These are phyloP conservation scores for Bagarius yarrelli DNA, from an alignment of 2,113 vertebrate species.

Conservation along the genomic window DNA sequence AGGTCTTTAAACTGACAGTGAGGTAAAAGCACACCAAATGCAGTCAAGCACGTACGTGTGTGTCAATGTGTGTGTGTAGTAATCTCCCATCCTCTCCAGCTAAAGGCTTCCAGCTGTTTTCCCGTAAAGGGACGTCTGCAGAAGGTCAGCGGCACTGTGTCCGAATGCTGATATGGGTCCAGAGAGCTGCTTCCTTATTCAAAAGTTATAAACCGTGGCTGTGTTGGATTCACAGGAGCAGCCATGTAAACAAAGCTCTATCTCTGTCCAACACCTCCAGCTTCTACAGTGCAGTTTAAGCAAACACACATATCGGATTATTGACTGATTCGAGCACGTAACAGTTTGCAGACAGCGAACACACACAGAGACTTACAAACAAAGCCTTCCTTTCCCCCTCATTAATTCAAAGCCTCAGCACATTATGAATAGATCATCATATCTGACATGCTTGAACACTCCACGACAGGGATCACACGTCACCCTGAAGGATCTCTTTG, in stretches of 20 bases:
- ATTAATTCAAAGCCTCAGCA: constrained; percentile 31
- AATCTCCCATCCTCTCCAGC: constrained; percentile 31
- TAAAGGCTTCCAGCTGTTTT: constrained; percentile 56
- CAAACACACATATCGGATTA: constrained; percentile 26
- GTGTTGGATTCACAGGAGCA: constrained; percentile 9
- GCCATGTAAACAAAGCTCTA: constrained; percentile 27
- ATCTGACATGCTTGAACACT: constrained; percentile 31
- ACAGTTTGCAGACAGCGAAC: not conserved
- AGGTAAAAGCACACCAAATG: constrained; percentile 33
- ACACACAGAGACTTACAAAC: not conserved
- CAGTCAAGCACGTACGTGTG: constrained; percentile 16
- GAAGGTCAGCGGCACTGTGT: constrained; percentile 46
- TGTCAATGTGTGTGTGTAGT: constrained; percentile 9
- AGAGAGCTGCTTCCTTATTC: constrained; percentile 45
- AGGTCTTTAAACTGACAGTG: constrained; percentile 15
- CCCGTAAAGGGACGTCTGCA: constrained; percentile 51
- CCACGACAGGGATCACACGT: not conserved
- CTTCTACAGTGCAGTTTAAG: constrained; percentile 8
- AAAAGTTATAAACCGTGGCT: constrained; percentile 37
- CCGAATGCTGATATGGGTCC: constrained; percentile 11
- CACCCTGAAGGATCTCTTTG: constrained; percentile 40
- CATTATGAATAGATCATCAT: constrained; percentile 43
- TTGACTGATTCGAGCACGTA: constrained; percentile 18
- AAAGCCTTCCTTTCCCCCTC: constrained; percentile 9
- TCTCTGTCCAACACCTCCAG: constrained; percentile 28